Conservation (phyloP, 2,797 vertebrate species). For the Neosalanx taihuensis region DNA sequence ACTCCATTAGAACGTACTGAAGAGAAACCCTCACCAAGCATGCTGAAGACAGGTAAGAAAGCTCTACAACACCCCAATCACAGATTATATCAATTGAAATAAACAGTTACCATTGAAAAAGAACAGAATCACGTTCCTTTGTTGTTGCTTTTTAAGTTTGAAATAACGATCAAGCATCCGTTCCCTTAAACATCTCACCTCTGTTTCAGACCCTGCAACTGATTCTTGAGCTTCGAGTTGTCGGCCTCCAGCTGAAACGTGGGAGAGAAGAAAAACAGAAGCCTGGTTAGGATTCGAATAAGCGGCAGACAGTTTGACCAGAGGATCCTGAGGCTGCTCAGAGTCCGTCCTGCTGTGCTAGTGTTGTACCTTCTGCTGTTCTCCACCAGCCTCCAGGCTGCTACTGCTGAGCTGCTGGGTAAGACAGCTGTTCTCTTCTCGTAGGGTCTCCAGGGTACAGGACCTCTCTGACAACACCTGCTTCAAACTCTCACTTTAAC, state of each 20-base stretch:
- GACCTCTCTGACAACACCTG: conserved; percentile 77
- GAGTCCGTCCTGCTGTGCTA: not conserved
- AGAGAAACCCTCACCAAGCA: not conserved
- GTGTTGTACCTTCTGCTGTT: conserved; percentile 67
- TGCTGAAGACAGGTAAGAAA: not conserved
- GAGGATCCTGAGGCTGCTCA: too few species aligned
- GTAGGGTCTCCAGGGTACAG: conserved; percentile 78
- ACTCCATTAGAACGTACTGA: conserved; percentile 25
- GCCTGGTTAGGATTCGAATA: not conserved
- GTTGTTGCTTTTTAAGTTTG: not conserved
- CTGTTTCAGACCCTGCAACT: conserved; percentile 89
- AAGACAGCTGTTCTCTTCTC: conserved; percentile 87
- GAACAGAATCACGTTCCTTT: not conserved
- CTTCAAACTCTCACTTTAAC: conserved; percentile 86
- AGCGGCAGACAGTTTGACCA: not conserved
- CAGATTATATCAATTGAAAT: not conserved
- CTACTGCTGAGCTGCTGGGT: conserved; percentile 77
- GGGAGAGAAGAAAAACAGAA: not conserved
- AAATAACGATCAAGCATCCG: not conserved
- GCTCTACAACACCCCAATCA: not conserved
- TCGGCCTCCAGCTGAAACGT: conserved; percentile 84
- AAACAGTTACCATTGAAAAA: not conserved
- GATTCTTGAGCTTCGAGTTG: conserved; percentile 84
- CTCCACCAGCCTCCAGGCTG: conserved; percentile 76
- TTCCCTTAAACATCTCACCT: conserved; percentile 74